Evolutionary conservation across 2,888 invertebrate genomes (phyloP), one percentile per base, ranked within the genome.

Genomic region (Crematogaster levior): DNA sequence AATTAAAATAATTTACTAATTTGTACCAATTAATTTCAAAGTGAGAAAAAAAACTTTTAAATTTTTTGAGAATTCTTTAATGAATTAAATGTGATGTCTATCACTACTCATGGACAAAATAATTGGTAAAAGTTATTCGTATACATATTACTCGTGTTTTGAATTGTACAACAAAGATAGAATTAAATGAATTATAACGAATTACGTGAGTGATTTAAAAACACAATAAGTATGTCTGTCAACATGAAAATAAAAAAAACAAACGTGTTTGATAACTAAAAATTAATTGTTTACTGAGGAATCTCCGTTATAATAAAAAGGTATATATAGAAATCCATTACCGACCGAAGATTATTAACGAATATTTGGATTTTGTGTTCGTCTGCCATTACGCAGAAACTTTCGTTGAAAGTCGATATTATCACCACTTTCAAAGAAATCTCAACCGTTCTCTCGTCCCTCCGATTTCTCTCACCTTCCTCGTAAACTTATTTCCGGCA

Each of bases 351-450:
- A 37, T 46, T 43, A 15, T 34, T 83, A 81, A 84, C 21, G 61
- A 79, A 83, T 65, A 63, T 21, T 60, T 43, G 65, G 70, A 81
- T 81, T 83, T 82, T 84, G 82, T 84, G 86, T 82, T 75, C 70
- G 72, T 79, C 63, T 73, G 60, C 73, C 84, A 74, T 88, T 89
- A 86, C 72, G 61, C 48, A 61, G 46, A 73, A 82, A 63, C 37
- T 70, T 56, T 60, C 60, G 63, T 58, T 48, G n/a, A 43, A 75
- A 46, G 56, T n/a, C 70, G 21, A 79, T 65, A 65, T 58, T 53
- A 60, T 68, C 24, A 74, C 30, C 51, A 68, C 63, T 75, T 74
- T 34, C 3, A 51, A 66, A 21, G 80, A 80, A 82, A 74, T 81
- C 48, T 81, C 81, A 51, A 51, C 53, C 27, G 58, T 40, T 80